Evolutionary conservation across 2,888 invertebrate genomes (phyloP).

Genomic region (Machimus rusticus): DNA sequence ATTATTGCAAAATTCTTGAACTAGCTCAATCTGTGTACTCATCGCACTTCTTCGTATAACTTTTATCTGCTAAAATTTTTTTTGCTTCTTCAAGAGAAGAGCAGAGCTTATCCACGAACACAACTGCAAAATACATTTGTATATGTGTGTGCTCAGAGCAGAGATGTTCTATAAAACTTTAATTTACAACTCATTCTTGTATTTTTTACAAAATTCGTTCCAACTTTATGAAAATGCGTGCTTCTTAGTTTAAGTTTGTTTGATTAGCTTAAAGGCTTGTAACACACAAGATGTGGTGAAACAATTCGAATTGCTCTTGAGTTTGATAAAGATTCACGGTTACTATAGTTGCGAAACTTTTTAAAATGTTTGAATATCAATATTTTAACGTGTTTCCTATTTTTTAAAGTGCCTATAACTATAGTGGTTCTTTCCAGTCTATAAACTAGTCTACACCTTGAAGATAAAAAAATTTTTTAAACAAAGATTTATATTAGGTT

Average conservation of each 20-base stretch:
- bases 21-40: not conserved
- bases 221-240: not conserved
- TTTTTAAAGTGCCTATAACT: not conserved
- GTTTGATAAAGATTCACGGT: not conserved
- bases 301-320: not conserved
- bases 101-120: not conserved
- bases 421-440: not conserved
- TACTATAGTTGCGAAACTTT: not conserved
- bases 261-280: not conserved
- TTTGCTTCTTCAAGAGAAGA: not conserved
- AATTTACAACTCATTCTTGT: not conserved
- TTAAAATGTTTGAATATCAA: not conserved
- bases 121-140: not conserved
- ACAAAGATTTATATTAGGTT: not conserved
- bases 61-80: not conserved
- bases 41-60: not conserved
- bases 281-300: not conserved
- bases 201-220: not conserved
- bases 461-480: not conserved
- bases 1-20: constrained; percentile 32
- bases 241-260: not conserved
- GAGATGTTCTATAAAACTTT: not conserved
- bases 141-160: not conserved
- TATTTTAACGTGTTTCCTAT: too few species aligned
- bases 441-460: not conserved